These are phyloP conservation scores for Amazona ochrocephala DNA, from an alignment of 2,797 vertebrate species.

Conservation along the genomic window DNA sequence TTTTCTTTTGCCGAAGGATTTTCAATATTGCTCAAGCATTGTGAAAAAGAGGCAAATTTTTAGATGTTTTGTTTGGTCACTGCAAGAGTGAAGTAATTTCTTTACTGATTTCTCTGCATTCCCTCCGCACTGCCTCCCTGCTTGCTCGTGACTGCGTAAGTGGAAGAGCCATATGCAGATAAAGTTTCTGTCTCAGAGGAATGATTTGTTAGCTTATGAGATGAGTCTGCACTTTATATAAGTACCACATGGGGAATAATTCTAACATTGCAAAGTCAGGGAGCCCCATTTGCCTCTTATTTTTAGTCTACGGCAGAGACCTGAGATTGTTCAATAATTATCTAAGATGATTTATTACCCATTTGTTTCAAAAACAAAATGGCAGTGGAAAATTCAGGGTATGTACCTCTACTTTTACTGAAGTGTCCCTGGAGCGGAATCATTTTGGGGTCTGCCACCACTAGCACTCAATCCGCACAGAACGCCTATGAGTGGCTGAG, in stretches of 20 bases:
- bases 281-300: background rate
- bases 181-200: background rate
- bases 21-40: background rate
- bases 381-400: background rate
- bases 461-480: slow-evolving; percentile 29
- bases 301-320: background rate
- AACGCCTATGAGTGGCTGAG: background rate
- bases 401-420: background rate
- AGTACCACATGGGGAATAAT: background rate
- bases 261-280: background rate
- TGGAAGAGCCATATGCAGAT: background rate
- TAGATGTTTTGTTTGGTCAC: background rate
- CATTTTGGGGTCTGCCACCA: slow-evolving; percentile 26
- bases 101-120: background rate
- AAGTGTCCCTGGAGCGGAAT: background rate
- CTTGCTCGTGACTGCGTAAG: background rate
- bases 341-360: background rate
- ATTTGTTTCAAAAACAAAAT: background rate
- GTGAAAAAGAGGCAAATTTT: background rate
- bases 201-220: background rate
- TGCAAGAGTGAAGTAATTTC: background rate
- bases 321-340: slow-evolving; percentile 7
- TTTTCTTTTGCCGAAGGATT: background rate
- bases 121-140: background rate
- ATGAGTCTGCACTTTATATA: background rate